Percentiles rank a stretch among this genome's conserved stretches.
These are phyloP conservation scores for Hippopotamus amphibius DNA, from an alignment of 2,113 vertebrate species.

Conservation along the genomic window DNA sequence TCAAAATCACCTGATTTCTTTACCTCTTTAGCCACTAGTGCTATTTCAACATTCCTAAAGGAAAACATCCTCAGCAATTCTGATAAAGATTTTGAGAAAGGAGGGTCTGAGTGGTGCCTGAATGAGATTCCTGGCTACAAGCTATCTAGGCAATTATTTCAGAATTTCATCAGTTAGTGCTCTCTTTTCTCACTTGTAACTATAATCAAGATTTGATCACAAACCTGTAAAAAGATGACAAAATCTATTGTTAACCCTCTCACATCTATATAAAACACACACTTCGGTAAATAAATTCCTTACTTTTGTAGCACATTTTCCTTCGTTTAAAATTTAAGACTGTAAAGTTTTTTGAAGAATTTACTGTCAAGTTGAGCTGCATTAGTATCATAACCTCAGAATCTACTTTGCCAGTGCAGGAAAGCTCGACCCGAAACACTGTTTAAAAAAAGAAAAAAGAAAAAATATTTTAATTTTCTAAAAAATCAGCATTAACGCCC, in stretches of 20 bases:
- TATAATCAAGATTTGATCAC: slow-evolving; percentile 29
- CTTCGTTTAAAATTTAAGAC: slow-evolving; percentile 99
- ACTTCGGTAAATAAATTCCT: slow-evolving; percentile 74
- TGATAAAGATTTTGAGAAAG: background rate
- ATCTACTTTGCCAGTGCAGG: slow-evolving; percentile 96
- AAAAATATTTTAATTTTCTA: slow-evolving; percentile 36
- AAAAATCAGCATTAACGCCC: slow-evolving; percentile 56
- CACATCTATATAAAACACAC: slow-evolving; percentile 29
- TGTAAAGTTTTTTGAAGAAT: slow-evolving; percentile 97
- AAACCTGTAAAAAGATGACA: slow-evolving; percentile 40
- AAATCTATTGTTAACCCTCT: slow-evolving; percentile 24
- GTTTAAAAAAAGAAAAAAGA: slow-evolving; percentile 67
- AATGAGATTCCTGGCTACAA: background rate
- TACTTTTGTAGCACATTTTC: slow-evolving; percentile 99
- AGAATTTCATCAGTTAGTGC: background rate
- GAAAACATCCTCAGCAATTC: background rate
- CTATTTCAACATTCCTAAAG: background rate
- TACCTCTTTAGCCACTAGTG: background rate
- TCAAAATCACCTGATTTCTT: background rate
- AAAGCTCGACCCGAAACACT: slow-evolving; percentile 97
- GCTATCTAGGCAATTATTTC: background rate
- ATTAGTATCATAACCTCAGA: slow-evolving; percentile 95
- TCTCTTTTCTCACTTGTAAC: slow-evolving; percentile 30
- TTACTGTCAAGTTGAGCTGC: slow-evolving; percentile 96
- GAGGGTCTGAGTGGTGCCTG: background rate